Evolutionary conservation across 30 jellyfish, hydroid and myxozoan genomes (phyloP).

Genomic region (Cassiopea andromeda): DNA sequence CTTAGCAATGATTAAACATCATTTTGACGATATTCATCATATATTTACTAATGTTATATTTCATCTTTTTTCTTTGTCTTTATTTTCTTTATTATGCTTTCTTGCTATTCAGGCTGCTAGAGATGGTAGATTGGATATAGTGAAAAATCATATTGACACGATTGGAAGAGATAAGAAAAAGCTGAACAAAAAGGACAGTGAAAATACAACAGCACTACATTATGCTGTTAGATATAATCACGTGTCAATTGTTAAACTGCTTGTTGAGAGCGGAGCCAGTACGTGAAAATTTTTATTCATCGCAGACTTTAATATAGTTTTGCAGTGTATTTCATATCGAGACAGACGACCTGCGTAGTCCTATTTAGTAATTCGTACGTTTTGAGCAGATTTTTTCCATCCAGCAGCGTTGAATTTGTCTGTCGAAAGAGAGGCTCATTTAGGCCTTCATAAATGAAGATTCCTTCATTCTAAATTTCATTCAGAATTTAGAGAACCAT

Average conservation of each 20-base stretch:
- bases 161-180: conserved; percentile 82
- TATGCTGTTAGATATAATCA: conserved; percentile 99
- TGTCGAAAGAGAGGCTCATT: too few species aligned
- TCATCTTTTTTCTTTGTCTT: not conserved
- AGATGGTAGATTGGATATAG: conserved; percentile 92
- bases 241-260: conserved; percentile 77
- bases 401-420: too few species aligned
- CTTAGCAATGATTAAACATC: too few species aligned
- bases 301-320: not conserved
- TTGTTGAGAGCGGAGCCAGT: conserved; percentile 95
- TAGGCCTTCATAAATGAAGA: too few species aligned
- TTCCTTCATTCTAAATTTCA: too few species aligned
- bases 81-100: not conserved
- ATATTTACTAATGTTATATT: too few species aligned
- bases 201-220: conserved; percentile 87
- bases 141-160: conserved; percentile 59
- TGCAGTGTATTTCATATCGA: not conserved
- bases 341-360: not conserved
- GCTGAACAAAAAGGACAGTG: conserved; percentile 85
- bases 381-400: too few species aligned
- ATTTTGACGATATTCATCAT: too few species aligned
- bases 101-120: conserved; percentile 90
- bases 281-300: not conserved
- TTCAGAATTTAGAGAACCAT: not conserved
- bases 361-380: not conserved